phyloP scores from a whole-genome alignment of 1,140 invertebrate species.

The Bombus superbus region DNA sequence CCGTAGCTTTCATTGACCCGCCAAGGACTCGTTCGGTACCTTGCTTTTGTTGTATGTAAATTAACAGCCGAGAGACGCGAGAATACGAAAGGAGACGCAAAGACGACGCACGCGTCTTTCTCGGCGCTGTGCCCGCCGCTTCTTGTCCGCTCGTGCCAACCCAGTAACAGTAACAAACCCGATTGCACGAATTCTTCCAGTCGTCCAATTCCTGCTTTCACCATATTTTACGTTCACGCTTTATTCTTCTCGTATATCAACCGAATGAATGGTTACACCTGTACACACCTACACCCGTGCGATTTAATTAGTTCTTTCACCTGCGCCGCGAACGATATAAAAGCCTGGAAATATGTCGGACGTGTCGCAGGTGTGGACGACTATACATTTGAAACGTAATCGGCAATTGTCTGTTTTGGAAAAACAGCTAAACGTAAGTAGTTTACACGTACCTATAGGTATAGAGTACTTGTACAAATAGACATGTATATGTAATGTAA shows the following conservation, averaged over 20 bases:
- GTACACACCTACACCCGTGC: slow-evolving; percentile 9
- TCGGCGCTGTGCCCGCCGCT: neutral
- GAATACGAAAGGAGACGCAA: slow-evolving; percentile 38
- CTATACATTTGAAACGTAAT: slow-evolving; percentile 35
- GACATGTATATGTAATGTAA: too few relatives aligned
- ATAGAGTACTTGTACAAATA: too few relatives aligned
- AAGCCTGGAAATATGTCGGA: slow-evolving; percentile 17
- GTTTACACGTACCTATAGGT: too few relatives aligned
- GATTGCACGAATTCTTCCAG: neutral
- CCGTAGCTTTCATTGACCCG: slow-evolving; percentile 43
- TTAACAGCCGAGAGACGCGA: slow-evolving; percentile 29
- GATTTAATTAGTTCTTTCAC: slow-evolving; percentile 18
- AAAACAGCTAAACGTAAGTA: neutral
- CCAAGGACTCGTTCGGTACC: slow-evolving; percentile 33
- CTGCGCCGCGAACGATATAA: neutral
- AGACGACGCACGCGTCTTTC: neutral
- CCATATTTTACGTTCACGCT: neutral
- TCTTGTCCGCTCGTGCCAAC: neutral
- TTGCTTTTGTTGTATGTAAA: slow-evolving; percentile 45
- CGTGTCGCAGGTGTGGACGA: neutral
- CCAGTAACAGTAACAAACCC: neutral
- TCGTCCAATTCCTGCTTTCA: neutral
- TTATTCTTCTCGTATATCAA: slow-evolving; percentile 1
- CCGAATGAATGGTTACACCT: slow-evolving; percentile 28
- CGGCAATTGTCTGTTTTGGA: neutral